phyloP scores from a whole-genome alignment of 2,888 invertebrate genomes.

The Colletes collaris region DNA sequence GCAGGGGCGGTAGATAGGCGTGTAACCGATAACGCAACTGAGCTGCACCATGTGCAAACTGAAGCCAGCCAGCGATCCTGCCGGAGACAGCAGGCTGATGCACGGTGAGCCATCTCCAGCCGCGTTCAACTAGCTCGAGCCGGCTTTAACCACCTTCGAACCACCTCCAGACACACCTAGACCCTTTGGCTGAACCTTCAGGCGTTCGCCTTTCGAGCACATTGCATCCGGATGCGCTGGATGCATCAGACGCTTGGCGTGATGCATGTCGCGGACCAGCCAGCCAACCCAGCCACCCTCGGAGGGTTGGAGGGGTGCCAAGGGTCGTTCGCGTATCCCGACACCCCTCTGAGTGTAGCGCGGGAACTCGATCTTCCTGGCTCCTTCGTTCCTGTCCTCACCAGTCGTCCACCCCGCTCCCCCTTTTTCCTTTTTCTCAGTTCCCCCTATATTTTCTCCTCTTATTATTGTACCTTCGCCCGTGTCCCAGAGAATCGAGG shows the following conservation, averaged over 20 bases:
- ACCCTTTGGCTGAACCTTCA: conserved; percentile 29
- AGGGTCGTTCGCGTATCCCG: conserved; percentile 71
- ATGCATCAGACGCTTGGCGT: conserved; percentile 76
- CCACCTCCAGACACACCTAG: conserved; percentile 51
- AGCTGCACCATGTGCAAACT: conserved; percentile 57
- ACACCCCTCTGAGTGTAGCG: conserved; percentile 54
- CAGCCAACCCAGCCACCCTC: conserved; percentile 24
- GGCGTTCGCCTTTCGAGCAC: conserved; percentile 55
- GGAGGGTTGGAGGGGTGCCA: conserved; percentile 74
- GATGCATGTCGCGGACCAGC: conserved; percentile 73
- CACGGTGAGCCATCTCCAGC: conserved; percentile 61
- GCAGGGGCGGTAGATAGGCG: conserved; percentile 48
- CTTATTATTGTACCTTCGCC: conserved; percentile 19
- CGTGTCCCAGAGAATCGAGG: neutral
- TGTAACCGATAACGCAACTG: conserved; percentile 66
- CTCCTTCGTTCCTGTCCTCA: conserved; percentile 10
- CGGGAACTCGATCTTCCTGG: conserved; percentile 38
- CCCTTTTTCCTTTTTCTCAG: neutral
- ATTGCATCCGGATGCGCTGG: conserved; percentile 74
- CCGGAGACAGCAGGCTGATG: conserved; percentile 73
- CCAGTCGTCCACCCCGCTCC: conserved; percentile 11
- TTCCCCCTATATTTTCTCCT: conserved; percentile 46
- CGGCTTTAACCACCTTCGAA: conserved; percentile 48
- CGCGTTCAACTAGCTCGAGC: conserved; percentile 44
- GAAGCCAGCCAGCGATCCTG: conserved; percentile 58